phyloP scores from a whole-genome alignment of 1,140 invertebrate genomes.

The Artemia franciscana region DNA sequence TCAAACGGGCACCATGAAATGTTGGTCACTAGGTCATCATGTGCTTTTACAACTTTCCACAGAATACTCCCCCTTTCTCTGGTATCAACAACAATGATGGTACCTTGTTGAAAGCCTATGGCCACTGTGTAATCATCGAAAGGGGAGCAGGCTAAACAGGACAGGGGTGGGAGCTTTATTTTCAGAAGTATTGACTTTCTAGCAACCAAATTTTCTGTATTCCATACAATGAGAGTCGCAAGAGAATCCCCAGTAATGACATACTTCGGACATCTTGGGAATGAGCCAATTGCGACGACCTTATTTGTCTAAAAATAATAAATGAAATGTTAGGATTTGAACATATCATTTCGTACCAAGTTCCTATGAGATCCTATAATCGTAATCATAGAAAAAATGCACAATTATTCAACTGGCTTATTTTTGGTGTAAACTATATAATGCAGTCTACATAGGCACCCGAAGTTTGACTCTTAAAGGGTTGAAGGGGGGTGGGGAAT shows the following conservation, averaged over 20 bases:
- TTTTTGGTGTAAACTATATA: too few species aligned
- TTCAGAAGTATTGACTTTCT: neutral
- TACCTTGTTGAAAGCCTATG: neutral
- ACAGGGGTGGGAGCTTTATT: neutral
- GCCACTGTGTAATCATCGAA: neutral
- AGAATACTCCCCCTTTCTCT: neutral
- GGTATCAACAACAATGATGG: neutral
- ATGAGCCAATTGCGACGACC: neutral
- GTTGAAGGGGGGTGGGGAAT: too few species aligned
- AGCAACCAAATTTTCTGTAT: neutral
- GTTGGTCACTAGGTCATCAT: neutral
- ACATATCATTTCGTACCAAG: too few species aligned
- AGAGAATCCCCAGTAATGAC: neutral
- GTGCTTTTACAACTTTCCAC: neutral
- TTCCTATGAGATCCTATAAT: too few species aligned
- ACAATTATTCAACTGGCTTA: too few species aligned
- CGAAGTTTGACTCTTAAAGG: too few species aligned
- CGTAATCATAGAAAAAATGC: too few species aligned
- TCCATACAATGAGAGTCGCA: neutral
- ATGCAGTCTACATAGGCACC: too few species aligned
- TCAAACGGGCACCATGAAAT: neutral
- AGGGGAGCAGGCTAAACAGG: neutral
- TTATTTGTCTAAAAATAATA: neutral
- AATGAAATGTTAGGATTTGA: too few species aligned
- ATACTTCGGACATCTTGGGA: neutral